A percentile compares a stretch with the other conserved stretches of the same genome.
Evolutionary conservation across 2,797 vertebrate genomes (phyloP).

Genomic region (Macroramphosus scolopax): DNA sequence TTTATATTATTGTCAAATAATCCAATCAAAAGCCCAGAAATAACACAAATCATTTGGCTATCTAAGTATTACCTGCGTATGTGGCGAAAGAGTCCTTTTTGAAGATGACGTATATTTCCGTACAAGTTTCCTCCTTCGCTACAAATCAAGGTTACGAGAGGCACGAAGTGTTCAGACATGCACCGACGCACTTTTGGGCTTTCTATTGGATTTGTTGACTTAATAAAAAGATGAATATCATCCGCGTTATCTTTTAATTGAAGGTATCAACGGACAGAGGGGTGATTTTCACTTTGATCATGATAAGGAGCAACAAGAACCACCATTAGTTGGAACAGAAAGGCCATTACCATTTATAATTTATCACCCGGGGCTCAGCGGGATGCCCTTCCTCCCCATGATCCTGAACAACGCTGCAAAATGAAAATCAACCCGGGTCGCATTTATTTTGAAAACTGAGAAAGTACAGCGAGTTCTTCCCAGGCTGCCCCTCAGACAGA

Average conservation of each 20-base stretch:
- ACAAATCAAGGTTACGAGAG: background rate
- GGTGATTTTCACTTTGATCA: constrained; percentile 37
- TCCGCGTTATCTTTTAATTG: constrained; percentile 8
- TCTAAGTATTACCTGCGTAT: background rate
- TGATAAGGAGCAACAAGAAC: constrained; percentile 3
- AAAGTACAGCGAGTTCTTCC: constrained; percentile 16
- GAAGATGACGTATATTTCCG: no score
- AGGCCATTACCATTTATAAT: constrained; percentile 25
- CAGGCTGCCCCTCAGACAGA: constrained; percentile 9
- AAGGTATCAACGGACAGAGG: background rate
- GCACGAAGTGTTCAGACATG: background rate
- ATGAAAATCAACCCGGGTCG: constrained; percentile 34
- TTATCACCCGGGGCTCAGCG: constrained; percentile 3
- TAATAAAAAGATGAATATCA: background rate
- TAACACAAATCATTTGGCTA: background rate
- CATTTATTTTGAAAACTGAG: background rate
- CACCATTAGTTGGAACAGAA: background rate
- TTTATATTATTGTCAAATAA: constrained; percentile 8
- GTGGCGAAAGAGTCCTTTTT: no score
- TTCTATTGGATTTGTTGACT: constrained; percentile 4
- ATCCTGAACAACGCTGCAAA: constrained; percentile 31
- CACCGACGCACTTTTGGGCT: background rate
- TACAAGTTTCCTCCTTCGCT: no score
- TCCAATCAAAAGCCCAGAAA: background rate
- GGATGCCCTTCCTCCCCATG: constrained; percentile 1